Percentiles rank a stretch among this genome's conserved stretches.
phyloP scores from a whole-genome alignment of 2,113 vertebrate genomes.

The Callopanchax toddi region DNA sequence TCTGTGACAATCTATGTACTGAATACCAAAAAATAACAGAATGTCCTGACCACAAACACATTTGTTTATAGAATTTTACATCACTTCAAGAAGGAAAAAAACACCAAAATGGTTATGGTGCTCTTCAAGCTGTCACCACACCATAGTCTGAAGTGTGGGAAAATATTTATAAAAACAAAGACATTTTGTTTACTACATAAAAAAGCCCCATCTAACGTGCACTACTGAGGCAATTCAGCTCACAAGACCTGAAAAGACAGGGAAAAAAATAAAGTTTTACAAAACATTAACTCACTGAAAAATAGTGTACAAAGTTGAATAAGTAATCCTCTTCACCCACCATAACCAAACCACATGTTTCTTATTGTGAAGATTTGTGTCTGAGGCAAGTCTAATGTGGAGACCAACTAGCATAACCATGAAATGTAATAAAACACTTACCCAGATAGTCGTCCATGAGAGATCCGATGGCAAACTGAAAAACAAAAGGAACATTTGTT shows the following conservation, averaged over 20 bases:
- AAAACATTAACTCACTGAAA: neutral
- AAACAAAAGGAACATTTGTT: conserved; percentile 17
- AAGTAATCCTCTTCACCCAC: neutral
- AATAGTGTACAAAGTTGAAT: neutral
- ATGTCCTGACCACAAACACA: neutral
- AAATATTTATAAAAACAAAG: conserved; percentile 32
- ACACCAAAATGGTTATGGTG: too few species aligned
- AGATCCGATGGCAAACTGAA: conserved; percentile 92
- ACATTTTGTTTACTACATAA: conserved; percentile 8
- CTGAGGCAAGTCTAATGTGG: neutral
- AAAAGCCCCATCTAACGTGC: conserved; percentile 2
- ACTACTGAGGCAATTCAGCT: conserved; percentile 67
- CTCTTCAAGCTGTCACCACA: neutral
- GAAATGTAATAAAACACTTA: conserved; percentile 66
- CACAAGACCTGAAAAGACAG: conserved; percentile 76
- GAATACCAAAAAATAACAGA: neutral
- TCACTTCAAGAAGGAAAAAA: neutral
- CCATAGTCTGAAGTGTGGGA: conserved; percentile 21
- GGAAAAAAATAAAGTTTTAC: neutral
- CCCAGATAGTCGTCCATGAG: conserved; percentile 94
- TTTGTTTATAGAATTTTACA: neutral
- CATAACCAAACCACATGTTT: neutral
- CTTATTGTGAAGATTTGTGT: neutral
- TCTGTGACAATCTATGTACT: neutral
- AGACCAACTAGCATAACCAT: neutral